These are phyloP conservation scores for Diceros bicornis DNA, from an alignment of 2,797 vertebrate species.

Conservation along the genomic window DNA sequence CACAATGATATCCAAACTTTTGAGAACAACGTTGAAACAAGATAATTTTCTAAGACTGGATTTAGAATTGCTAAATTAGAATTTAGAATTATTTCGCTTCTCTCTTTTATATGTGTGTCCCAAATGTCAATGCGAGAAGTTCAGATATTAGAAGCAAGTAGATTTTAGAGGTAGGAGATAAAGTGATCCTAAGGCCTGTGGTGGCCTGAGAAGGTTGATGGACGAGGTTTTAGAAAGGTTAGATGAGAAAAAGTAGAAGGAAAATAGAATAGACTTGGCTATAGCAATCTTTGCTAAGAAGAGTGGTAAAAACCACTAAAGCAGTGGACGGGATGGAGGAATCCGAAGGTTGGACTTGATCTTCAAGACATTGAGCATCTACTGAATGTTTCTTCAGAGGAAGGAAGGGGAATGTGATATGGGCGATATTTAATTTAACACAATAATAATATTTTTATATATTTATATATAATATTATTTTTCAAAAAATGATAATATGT, in stretches of 20 bases:
- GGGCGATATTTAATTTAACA: not conserved
- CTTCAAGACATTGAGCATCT: not conserved
- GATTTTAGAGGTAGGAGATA: not conserved
- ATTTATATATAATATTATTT: not conserved
- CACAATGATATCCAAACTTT: not conserved
- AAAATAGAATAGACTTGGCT: not conserved
- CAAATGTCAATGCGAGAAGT: not conserved
- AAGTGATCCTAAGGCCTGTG: not conserved
- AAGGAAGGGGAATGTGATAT: not conserved
- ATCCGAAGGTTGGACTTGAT: not conserved
- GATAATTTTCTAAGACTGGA: conserved; percentile 40
- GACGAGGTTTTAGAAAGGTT: not conserved
- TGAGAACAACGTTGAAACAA: conserved; percentile 31
- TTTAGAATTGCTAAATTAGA: not conserved
- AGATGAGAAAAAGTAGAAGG: not conserved
- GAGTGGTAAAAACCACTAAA: conserved; percentile 21
- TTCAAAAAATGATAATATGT: not conserved
- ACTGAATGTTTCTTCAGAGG: not conserved
- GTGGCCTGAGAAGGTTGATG: not conserved
- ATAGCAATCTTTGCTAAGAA: not conserved
- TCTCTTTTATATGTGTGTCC: not conserved
- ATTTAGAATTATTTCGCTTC: not conserved
- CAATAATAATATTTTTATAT: not conserved
- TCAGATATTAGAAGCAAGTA: not conserved
- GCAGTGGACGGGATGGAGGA: not conserved